Conservation (phyloP, 1,140 invertebrate genomes). For the Drosophila biarmipes region DNA sequence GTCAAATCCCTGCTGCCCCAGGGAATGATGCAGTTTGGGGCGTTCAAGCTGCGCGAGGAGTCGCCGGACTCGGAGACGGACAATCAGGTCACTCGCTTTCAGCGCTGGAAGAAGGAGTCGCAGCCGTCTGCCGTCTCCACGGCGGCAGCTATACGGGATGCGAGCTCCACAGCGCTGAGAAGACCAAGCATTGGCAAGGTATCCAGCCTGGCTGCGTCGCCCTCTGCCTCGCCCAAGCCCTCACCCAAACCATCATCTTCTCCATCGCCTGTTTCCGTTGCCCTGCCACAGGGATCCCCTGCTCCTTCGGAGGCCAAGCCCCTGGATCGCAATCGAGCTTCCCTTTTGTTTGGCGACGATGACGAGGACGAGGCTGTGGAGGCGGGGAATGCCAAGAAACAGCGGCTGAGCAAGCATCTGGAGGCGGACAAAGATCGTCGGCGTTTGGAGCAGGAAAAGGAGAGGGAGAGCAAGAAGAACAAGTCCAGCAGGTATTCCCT, state of each 20-base stretch:
- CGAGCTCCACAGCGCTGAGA: constrained; percentile 26
- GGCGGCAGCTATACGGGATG: constrained; percentile 65
- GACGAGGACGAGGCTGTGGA: constrained; percentile 62
- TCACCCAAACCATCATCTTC: constrained; percentile 9
- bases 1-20: constrained; percentile 41
- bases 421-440: constrained; percentile 84
- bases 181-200: constrained; percentile 20
- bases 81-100: constrained; percentile 54
- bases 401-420: constrained; percentile 84
- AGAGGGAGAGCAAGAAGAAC: constrained; percentile 40
- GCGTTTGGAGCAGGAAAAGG: constrained; percentile 52
- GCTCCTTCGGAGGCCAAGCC: constrained; percentile 20
- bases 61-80: constrained; percentile 85
- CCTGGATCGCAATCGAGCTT: constrained; percentile 81
- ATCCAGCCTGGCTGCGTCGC: constrained; percentile 1
- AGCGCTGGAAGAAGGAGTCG: constrained; percentile 75
- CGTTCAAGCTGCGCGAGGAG: constrained; percentile 87
- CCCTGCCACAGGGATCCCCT: not conserved
- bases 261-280: not conserved
- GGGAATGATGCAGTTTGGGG: constrained; percentile 37
- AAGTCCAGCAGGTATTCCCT: constrained; percentile 46
- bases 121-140: constrained; percentile 13
- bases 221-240: not conserved
- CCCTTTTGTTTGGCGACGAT: constrained; percentile 86
- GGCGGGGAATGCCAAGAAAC: constrained; percentile 43